These are phyloP conservation scores for Erythrolamprus reginae DNA, from an alignment of 2,113 vertebrate species.

Conservation along the genomic window DNA sequence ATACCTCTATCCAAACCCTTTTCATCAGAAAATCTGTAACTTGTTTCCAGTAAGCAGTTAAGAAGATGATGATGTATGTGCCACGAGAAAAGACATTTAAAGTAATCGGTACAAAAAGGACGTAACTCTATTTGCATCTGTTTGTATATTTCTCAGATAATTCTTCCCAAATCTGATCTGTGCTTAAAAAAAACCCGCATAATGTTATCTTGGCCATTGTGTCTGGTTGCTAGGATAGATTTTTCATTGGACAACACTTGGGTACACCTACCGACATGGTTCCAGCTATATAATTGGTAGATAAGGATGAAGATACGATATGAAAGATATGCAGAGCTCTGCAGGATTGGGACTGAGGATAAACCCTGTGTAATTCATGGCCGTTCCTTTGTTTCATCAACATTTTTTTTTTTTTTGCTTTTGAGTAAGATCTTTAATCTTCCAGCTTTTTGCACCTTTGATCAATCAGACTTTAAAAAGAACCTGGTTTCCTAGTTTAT, in stretches of 20 bases:
- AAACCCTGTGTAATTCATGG: background rate
- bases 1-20: background rate
- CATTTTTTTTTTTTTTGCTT: conserved; percentile 1
- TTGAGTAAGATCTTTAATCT: conserved; percentile 52
- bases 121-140: background rate
- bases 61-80: background rate
- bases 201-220: background rate
- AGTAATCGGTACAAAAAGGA: background rate
- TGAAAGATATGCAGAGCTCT: background rate
- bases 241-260: background rate
- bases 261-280: background rate
- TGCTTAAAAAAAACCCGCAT: background rate
- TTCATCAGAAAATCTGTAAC: background rate
- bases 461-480: background rate
- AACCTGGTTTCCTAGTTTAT: background rate
- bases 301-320: background rate
- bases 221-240: background rate
- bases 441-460: background rate
- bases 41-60: background rate
- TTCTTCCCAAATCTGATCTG: background rate
- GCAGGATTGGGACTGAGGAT: background rate
- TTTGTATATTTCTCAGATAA: background rate
- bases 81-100: background rate
- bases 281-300: background rate
- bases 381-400: fast-evolving